phyloP scores from a whole-genome alignment of 2,113 vertebrate species.

The Hyla sarda region DNA sequence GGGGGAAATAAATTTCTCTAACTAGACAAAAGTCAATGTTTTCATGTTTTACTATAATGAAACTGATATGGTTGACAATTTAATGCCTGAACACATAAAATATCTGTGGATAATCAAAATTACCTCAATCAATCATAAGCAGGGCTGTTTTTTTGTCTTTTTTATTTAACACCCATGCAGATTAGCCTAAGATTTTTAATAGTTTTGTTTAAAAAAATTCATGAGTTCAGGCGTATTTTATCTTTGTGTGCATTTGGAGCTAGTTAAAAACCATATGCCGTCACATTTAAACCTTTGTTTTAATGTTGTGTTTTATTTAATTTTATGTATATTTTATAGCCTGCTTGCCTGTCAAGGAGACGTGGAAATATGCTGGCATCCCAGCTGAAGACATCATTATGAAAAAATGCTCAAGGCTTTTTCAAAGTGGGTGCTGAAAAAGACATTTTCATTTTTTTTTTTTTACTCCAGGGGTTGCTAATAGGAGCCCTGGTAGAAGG shows the following conservation, averaged over 20 bases:
- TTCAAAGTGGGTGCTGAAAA: constrained; percentile 72
- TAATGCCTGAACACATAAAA: constrained; percentile 84
- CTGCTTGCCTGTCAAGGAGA: constrained; percentile 72
- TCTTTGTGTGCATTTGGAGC: constrained; percentile 66
- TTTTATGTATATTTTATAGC: constrained; percentile 75
- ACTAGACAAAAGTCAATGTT: constrained; percentile 87
- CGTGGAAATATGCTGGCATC: constrained; percentile 73
- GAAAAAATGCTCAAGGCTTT: constrained; percentile 75
- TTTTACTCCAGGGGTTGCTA: constrained; percentile 72
- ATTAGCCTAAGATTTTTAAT: constrained; percentile 70
- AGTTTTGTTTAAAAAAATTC: constrained; percentile 64
- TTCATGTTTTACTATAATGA: constrained; percentile 89
- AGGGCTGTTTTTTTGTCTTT: constrained; percentile 67
- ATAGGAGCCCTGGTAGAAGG: constrained; percentile 69
- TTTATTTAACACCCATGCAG: constrained; percentile 65
- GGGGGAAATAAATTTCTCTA: constrained; percentile 91
- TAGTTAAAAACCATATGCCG: constrained; percentile 63
- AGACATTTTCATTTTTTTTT: constrained; percentile 68
- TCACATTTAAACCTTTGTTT: constrained; percentile 72
- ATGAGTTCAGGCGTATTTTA: constrained; percentile 60
- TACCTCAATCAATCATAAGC: constrained; percentile 83
- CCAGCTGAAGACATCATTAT: constrained; percentile 73
- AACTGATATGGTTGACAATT: constrained; percentile 83
- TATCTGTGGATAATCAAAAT: constrained; percentile 81
- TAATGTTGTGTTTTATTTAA: constrained; percentile 77